Percentiles rank a stretch among this genome's conserved stretches.
Evolutionary conservation across 2,797 vertebrate species (phyloP).

Genomic region (Catharus ustulatus): DNA sequence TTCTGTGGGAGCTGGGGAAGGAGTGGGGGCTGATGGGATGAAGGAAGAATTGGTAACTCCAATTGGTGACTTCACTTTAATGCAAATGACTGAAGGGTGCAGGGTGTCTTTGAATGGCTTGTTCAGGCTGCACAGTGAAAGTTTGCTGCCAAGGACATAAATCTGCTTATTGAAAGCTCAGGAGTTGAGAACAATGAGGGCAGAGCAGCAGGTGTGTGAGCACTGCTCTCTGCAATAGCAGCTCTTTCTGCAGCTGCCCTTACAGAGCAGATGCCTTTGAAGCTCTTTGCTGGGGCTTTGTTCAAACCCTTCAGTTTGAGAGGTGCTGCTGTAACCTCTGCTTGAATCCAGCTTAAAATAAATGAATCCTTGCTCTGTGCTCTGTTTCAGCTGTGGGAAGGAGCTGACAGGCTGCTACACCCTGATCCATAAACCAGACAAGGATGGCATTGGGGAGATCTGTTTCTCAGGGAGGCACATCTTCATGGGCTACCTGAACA

Average conservation of each 20-base stretch:
- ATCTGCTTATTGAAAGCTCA: neutral
- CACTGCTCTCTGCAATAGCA: neutral
- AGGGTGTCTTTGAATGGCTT: neutral
- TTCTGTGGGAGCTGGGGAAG: neutral
- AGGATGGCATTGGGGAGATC: conserved; percentile 85
- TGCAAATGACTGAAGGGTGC: neutral
- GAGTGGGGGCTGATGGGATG: neutral
- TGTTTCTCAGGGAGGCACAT: conserved; percentile 93
- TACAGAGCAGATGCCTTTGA: neutral
- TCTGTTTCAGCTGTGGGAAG: conserved; percentile 84
- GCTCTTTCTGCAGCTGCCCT: neutral
- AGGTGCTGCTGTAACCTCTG: neutral
- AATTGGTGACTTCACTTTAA: neutral
- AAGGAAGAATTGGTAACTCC: neutral
- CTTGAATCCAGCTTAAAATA: neutral
- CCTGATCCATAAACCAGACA: conserved; percentile 79
- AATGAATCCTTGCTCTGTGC: neutral
- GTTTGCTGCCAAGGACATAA: neutral
- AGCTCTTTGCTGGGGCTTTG: neutral
- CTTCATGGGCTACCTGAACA: conserved; percentile 96
- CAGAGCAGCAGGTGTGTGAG: neutral
- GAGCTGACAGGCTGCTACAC: conserved; percentile 83
- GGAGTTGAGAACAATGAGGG: neutral
- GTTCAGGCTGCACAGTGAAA: neutral
- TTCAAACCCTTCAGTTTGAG: neutral